Percentiles rank a stretch among this genome's conserved stretches.
Conservation (phyloP, 35 echinoderm and acorn worm genomes). For the Eucidaris tribuloides region DNA sequence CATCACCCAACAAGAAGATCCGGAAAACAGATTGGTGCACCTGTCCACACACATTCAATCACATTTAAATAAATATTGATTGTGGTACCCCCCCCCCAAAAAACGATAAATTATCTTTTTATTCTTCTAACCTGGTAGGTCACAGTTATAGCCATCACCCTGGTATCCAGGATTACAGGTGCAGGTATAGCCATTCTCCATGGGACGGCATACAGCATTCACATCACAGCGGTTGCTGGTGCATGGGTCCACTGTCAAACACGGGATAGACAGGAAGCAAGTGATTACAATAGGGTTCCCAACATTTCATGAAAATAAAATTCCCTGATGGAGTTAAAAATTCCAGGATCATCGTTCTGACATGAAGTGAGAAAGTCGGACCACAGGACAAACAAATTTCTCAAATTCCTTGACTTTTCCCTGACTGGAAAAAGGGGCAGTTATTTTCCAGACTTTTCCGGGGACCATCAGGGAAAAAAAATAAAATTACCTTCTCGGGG, state of each 20-base stretch:
- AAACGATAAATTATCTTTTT: not conserved
- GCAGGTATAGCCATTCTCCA: slow-evolving; percentile 42
- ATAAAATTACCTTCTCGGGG: not conserved
- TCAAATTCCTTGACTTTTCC: too few species aligned
- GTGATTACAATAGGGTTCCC: too few species aligned
- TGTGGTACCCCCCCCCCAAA: not conserved
- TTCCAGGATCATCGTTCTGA: not conserved
- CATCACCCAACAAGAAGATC: too few species aligned
- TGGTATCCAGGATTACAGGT: slow-evolving; percentile 64
- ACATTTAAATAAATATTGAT: not conserved
- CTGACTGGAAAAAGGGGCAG: too few species aligned
- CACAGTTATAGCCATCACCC: slow-evolving; percentile 71
- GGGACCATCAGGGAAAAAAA: not conserved
- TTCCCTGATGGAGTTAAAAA: too few species aligned
- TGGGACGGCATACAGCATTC: slow-evolving; percentile 57
- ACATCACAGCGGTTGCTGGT: slow-evolving; percentile 52
- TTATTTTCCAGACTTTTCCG: not conserved
- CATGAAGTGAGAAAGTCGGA: too few species aligned
- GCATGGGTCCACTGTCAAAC: slow-evolving; percentile 33
- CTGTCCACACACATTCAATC: not conserved
- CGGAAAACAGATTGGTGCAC: too few species aligned
- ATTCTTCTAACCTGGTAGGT: not conserved
- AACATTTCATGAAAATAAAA: too few species aligned
- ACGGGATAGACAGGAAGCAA: not conserved
- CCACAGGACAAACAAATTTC: too few species aligned